Percentiles rank a stretch among this genome's conserved stretches.
phyloP scores from a whole-genome alignment of 2,888 invertebrate genomes.

The Fabriciana adippe region DNA sequence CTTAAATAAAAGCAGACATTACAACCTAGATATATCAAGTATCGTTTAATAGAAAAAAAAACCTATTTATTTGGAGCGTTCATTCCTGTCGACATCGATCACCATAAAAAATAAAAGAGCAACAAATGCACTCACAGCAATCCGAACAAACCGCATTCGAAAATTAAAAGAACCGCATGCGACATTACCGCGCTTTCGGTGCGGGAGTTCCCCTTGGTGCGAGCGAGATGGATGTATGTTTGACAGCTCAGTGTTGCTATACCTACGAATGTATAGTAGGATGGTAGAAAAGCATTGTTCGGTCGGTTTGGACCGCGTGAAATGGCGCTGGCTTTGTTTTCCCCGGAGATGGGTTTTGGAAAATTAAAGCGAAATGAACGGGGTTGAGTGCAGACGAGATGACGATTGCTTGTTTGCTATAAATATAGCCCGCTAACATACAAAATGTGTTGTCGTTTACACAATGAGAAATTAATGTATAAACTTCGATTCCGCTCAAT shows the following conservation, averaged over 20 bases:
- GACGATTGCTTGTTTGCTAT: slow-evolving; percentile 73
- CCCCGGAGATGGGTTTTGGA: slow-evolving; percentile 72
- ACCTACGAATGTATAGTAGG: slow-evolving; percentile 42
- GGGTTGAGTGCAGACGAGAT: slow-evolving; percentile 67
- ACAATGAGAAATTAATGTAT: slow-evolving; percentile 37
- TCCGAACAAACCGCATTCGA: slow-evolving; percentile 75
- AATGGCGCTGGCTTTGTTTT: slow-evolving; percentile 74
- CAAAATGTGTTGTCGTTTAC: slow-evolving; percentile 40
- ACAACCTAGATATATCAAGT: slow-evolving; percentile 32
- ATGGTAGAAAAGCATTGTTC: slow-evolving; percentile 72
- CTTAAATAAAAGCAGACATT: slow-evolving; percentile 27
- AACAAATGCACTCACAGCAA: slow-evolving; percentile 54
- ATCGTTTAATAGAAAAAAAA: slow-evolving; percentile 35
- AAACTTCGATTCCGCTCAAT: slow-evolving; percentile 37
- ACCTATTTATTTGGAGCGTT: slow-evolving; percentile 38
- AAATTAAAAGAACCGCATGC: slow-evolving; percentile 76
- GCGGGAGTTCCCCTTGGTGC: slow-evolving; percentile 44
- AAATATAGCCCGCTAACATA: slow-evolving; percentile 48
- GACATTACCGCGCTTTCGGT: slow-evolving; percentile 67
- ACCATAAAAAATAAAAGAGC: slow-evolving; percentile 46
- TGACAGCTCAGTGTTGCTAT: slow-evolving; percentile 50
- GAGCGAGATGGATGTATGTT: slow-evolving; percentile 60
- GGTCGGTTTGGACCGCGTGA: slow-evolving; percentile 78
- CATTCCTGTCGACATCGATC: slow-evolving; percentile 52
- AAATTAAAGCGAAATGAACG: slow-evolving; percentile 73